Evolutionary conservation across 2,113 vertebrate species (phyloP).

Genomic region (Cephalophus harveyi): DNA sequence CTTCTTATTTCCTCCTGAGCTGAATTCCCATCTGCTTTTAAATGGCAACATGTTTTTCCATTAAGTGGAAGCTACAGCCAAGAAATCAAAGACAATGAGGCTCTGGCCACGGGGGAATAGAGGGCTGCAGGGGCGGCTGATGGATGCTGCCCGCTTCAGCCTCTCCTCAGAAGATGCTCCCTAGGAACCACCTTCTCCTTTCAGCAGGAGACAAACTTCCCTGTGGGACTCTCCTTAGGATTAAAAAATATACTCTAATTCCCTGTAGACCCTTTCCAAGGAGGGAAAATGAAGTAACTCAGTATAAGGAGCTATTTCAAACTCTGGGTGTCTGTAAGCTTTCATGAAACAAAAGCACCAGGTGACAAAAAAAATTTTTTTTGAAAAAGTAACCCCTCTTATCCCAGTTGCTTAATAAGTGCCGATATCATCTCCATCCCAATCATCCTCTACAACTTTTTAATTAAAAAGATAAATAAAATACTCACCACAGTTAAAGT

Average conservation of each 20-base stretch:
- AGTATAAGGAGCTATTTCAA: not conserved
- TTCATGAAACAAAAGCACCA: not conserved
- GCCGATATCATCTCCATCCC: not conserved
- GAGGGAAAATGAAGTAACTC: not conserved
- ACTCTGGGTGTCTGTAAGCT: not conserved
- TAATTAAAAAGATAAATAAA: conserved; percentile 7
- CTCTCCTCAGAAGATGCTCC: not conserved
- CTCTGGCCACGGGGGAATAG: conserved; percentile 49
- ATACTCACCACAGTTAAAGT: not conserved
- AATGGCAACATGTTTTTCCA: conserved; percentile 77
- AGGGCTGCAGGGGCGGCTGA: conserved; percentile 26
- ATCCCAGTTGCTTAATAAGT: not conserved
- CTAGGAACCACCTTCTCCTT: not conserved
- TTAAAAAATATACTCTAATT: not conserved
- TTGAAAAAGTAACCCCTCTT: not conserved
- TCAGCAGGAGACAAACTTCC: not conserved
- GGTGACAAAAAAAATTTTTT: not conserved
- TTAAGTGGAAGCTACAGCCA: conserved; percentile 62
- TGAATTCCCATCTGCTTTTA: conserved; percentile 76
- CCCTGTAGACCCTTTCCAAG: accelerated
- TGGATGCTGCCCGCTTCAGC: not conserved
- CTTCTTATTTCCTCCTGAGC: conserved; percentile 71
- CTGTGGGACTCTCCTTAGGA: not conserved
- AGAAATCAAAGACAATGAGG: conserved; percentile 42
- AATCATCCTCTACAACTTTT: not conserved